Evolutionary conservation across 2,797 vertebrate species (phyloP).

Genomic region (Apogon hyalosoma): DNA sequence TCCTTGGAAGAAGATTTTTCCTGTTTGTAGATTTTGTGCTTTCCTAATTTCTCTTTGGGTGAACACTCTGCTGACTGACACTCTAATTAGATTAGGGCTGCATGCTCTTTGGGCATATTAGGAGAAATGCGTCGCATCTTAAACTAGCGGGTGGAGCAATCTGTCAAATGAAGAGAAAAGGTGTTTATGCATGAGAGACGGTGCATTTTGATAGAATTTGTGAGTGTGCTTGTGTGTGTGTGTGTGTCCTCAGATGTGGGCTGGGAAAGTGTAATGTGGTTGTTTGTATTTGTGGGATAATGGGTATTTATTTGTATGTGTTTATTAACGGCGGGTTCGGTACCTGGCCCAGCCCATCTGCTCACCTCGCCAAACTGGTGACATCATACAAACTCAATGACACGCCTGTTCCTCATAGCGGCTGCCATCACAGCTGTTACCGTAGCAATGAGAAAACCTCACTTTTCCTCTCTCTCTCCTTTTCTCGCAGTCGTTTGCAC

Average conservation of each 20-base stretch:
- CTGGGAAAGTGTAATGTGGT: conserved; percentile 20
- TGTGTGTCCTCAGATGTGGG: conserved; percentile 3
- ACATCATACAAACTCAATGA: conserved; percentile 76
- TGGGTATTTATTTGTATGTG: conserved; percentile 59
- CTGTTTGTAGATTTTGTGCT: conserved; percentile 77
- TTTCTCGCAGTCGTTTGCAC: neutral
- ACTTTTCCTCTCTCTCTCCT: conserved; percentile 10
- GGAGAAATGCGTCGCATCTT: conserved; percentile 76
- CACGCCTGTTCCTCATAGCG: conserved; percentile 72
- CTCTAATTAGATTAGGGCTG: conserved; percentile 87
- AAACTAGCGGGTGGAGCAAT: conserved; percentile 74
- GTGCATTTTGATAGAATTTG: conserved; percentile 49
- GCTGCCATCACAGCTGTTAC: conserved; percentile 79
- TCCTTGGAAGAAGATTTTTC: conserved; percentile 61
- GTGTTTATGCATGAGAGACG: conserved; percentile 67
- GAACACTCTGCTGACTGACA: conserved; percentile 83
- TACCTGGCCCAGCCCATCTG: conserved; percentile 81
- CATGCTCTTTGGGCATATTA: conserved; percentile 85
- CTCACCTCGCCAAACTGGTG: conserved; percentile 69
- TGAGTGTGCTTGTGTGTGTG: conserved; percentile 19
- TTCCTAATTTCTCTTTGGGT: conserved; percentile 80
- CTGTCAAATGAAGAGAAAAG: conserved; percentile 73
- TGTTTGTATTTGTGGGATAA: conserved; percentile 44
- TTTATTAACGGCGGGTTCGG: conserved; percentile 68
- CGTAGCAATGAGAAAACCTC: conserved; percentile 56